phyloP scores from a whole-genome alignment of 2,888 invertebrate species.

The Leucozona laternaria region DNA sequence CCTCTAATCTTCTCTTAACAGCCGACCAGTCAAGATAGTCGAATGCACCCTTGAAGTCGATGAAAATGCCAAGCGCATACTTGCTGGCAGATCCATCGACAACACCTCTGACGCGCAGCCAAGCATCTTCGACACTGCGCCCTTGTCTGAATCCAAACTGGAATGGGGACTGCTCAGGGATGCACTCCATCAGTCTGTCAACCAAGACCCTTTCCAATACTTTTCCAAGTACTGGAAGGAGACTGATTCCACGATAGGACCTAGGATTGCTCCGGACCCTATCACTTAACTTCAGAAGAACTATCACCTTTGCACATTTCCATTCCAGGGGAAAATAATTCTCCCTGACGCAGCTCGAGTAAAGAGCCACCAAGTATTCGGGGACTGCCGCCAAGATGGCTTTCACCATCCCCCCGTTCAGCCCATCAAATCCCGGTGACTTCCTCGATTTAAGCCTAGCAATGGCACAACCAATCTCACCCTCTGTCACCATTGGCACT shows the following conservation, averaged over 20 bases:
- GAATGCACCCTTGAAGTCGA: constrained; percentile 50
- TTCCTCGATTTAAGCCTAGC: constrained; percentile 4
- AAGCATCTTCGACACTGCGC: constrained; percentile 35
- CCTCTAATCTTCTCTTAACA: constrained; percentile 30
- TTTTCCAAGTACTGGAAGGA: constrained; percentile 72
- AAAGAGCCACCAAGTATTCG: constrained; percentile 28
- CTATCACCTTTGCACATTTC: constrained; percentile 44
- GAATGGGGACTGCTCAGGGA: neutral
- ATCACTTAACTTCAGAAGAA: constrained; percentile 64
- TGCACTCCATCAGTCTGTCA: constrained; percentile 13
- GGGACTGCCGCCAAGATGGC: constrained; percentile 43
- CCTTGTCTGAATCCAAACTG: constrained; percentile 44
- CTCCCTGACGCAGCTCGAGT: constrained; percentile 20
- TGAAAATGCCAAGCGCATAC: constrained; percentile 42
- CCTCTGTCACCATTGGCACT: too few relatives aligned
- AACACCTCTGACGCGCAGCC: constrained; percentile 10
- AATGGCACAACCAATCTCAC: neutral
- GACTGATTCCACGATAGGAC: constrained; percentile 36
- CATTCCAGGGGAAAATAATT: constrained; percentile 50
- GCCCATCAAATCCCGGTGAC: constrained; percentile 39
- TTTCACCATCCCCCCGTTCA: constrained; percentile 53
- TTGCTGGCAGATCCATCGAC: neutral
- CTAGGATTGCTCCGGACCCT: constrained; percentile 65
- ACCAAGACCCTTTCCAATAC: constrained; percentile 70
- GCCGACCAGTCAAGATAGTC: constrained; percentile 66